Evolutionary conservation across 2,888 invertebrate genomes (phyloP).

Genomic region (Drosophila robusta): DNA sequence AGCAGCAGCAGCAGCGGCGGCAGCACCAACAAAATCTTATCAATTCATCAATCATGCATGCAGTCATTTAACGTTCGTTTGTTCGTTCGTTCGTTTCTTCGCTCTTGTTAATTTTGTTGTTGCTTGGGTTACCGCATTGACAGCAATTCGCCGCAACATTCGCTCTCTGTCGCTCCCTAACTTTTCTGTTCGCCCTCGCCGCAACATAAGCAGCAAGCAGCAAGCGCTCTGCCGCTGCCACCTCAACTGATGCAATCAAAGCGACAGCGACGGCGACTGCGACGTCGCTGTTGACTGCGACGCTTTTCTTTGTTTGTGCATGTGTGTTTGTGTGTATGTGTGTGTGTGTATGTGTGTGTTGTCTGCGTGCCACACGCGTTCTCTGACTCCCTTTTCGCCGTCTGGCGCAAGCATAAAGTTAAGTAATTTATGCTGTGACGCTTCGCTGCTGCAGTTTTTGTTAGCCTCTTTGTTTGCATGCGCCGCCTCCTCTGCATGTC

Average conservation of each 20-base stretch:
- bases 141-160: constrained; percentile 51
- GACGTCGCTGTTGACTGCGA: constrained; percentile 18
- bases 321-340: constrained; percentile 1
- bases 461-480: constrained; percentile 22
- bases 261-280: constrained; percentile 29
- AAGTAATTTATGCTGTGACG: constrained; percentile 56
- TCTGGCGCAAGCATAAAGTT: constrained; percentile 44
- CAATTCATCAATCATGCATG: constrained; percentile 77
- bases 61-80: constrained; percentile 65
- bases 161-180: constrained; percentile 8
- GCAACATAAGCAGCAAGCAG: constrained; percentile 27
- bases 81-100: constrained; percentile 5
- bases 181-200: constrained; percentile 24
- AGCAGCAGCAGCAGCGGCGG: constrained; percentile 14
- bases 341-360: constrained; percentile 13
- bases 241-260: constrained; percentile 49
- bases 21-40: constrained; percentile 58
- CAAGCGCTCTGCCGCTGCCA: constrained; percentile 1
- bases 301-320: constrained; percentile 22
- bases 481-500: background rate
- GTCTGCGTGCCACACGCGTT: constrained; percentile 40
- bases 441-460: constrained; percentile 34
- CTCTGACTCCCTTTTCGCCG: constrained; percentile 1
- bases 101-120: constrained; percentile 17
- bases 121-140: constrained; percentile 58